These are phyloP conservation scores for Diplazon laetatorius DNA, from an alignment of 2,888 invertebrate genomes.

Conservation along the genomic window DNA sequence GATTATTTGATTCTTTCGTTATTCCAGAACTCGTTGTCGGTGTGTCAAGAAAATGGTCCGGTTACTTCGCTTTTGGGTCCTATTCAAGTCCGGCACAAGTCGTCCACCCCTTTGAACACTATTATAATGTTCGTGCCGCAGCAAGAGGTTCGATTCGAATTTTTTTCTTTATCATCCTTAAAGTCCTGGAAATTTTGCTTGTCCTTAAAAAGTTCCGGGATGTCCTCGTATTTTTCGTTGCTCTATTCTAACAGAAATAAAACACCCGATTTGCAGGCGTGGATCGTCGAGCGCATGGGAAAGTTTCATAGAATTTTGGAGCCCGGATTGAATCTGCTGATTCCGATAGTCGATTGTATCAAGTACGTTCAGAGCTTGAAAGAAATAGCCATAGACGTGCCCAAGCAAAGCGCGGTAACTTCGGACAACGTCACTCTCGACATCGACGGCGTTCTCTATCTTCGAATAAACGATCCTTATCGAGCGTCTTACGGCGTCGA, in stretches of 20 bases:
- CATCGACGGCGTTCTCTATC: constrained; percentile 98
- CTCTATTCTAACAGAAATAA: too few relatives aligned
- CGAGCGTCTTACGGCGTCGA: constrained; percentile 98
- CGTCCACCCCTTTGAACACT: constrained; percentile 94
- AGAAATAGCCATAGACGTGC: constrained; percentile 99
- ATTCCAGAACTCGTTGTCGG: constrained; percentile 68
- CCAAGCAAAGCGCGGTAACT: constrained; percentile 99
- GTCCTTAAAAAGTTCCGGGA: too few relatives aligned
- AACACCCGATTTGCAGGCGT: constrained; percentile 87
- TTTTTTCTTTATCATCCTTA: constrained; percentile 8
- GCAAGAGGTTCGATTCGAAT: constrained; percentile 90
- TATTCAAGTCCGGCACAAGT: constrained; percentile 79
- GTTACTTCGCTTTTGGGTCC: constrained; percentile 61
- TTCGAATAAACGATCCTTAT: constrained; percentile 96
- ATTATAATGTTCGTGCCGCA: constrained; percentile 99
- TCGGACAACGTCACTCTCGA: constrained; percentile 98
- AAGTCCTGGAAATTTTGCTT: too few relatives aligned
- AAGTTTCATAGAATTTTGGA: constrained; percentile 96
- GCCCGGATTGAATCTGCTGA: constrained; percentile 96
- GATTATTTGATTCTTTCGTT: constrained; percentile 12
- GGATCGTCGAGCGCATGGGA: constrained; percentile 99
- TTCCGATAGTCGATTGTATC: constrained; percentile 95
- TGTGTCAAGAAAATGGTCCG: constrained; percentile 64
- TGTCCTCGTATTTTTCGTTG: too few relatives aligned
- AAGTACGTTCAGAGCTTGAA: constrained; percentile 99